Percentiles rank a stretch among this genome's conserved stretches.
Conservation (phyloP, 2,888 invertebrate species). For the Ctena decussata region DNA sequence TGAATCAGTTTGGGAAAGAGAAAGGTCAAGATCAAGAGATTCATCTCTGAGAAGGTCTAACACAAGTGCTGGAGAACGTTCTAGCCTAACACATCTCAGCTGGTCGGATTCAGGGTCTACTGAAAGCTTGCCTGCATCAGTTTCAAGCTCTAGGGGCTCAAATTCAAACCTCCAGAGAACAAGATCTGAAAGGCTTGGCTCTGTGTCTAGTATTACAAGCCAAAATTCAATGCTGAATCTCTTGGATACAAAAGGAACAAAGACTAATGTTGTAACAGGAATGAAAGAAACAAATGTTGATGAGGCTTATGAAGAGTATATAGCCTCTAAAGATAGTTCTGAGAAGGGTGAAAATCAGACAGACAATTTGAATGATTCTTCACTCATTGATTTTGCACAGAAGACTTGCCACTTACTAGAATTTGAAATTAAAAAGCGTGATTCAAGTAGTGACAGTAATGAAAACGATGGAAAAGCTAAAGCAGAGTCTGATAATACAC, state of each 20-base stretch:
- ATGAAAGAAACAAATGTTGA: constrained; percentile 62
- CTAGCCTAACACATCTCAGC: constrained; percentile 55
- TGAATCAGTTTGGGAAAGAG: constrained; percentile 64
- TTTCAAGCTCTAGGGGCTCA: constrained; percentile 47
- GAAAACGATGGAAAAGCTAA: not conserved
- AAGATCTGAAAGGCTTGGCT: constrained; percentile 31
- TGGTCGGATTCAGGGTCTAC: constrained; percentile 65
- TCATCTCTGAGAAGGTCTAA: constrained; percentile 47
- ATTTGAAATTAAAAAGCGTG: constrained; percentile 55
- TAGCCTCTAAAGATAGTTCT: not conserved
- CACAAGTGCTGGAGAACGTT: constrained; percentile 53
- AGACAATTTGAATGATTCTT: constrained; percentile 47
- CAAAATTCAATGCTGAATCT: constrained; percentile 59
- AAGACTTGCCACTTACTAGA: constrained; percentile 55
- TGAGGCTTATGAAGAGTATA: constrained; percentile 52
- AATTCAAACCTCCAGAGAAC: constrained; percentile 23
- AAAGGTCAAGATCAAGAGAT: constrained; percentile 23
- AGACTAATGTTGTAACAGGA: constrained; percentile 40
- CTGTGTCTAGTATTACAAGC: constrained; percentile 32
- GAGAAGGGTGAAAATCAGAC: constrained; percentile 2
- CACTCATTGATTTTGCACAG: constrained; percentile 63
- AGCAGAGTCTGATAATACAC: not conserved
- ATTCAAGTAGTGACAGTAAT: constrained; percentile 51
- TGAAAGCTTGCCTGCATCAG: constrained; percentile 51
- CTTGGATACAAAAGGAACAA: constrained; percentile 27